These are phyloP conservation scores for Strix aluco DNA, from an alignment of 2,113 vertebrate genomes.

Conservation along the genomic window DNA sequence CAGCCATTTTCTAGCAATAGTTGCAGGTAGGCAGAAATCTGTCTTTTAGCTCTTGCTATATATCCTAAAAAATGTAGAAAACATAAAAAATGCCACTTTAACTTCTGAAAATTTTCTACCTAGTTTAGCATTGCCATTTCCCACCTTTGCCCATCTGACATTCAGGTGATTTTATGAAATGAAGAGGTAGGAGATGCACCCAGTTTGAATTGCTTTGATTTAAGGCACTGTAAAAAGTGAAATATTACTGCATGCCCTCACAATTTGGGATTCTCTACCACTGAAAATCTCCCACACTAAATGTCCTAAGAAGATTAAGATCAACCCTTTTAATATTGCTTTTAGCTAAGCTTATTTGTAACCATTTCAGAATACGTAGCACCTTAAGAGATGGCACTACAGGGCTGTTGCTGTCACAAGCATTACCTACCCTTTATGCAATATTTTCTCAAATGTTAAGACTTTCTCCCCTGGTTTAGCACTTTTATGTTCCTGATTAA, in stretches of 20 bases:
- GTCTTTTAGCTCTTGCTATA: neutral
- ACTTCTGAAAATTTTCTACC: neutral
- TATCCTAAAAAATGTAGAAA: neutral
- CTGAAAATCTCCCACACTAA: conserved; percentile 29
- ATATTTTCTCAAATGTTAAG: neutral
- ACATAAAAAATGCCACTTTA: neutral
- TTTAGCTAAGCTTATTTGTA: conserved; percentile 46
- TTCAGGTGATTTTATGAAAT: neutral
- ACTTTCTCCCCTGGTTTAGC: neutral
- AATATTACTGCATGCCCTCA: neutral
- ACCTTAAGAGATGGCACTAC: neutral
- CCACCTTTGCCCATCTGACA: accelerated
- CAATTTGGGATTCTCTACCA: neutral
- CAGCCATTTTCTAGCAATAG: neutral
- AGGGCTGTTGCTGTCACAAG: neutral
- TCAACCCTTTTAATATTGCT: conserved; percentile 44
- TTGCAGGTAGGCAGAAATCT: neutral
- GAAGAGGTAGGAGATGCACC: neutral
- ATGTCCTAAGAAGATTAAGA: conserved; percentile 52
- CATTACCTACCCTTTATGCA: accelerated
- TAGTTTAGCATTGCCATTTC: neutral
- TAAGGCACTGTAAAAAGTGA: neutral
- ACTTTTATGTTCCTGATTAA: neutral
- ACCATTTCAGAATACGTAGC: conserved; percentile 8
- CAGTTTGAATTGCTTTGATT: neutral